phyloP scores from a whole-genome alignment of 2,888 invertebrate genomes.

The Catocala nupta region DNA sequence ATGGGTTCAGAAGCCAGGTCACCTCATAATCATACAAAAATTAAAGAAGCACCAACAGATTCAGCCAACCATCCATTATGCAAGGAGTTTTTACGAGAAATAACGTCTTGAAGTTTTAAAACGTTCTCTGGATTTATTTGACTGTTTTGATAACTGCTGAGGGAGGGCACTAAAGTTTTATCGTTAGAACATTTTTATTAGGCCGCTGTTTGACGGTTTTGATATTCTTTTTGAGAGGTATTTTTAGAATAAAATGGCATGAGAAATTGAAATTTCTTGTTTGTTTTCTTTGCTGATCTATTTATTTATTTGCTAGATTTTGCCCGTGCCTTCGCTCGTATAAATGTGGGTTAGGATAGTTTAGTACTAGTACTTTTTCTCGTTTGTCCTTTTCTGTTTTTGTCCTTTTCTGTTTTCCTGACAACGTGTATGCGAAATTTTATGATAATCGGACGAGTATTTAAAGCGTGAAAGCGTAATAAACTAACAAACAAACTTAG shows the following conservation, averaged over 20 bases:
- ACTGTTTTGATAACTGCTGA: slow-evolving; percentile 66
- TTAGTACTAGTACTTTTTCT: too few species aligned
- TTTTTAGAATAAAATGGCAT: slow-evolving; percentile 7
- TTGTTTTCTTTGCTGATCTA: not conserved
- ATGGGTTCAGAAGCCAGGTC: not conserved
- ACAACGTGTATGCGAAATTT: too few species aligned
- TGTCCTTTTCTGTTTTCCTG: too few species aligned
- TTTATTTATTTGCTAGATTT: too few species aligned
- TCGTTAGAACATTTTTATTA: slow-evolving; percentile 50
- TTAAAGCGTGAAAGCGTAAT: too few species aligned
- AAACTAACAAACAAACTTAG: too few species aligned
- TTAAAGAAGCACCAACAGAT: slow-evolving; percentile 56
- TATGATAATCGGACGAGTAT: too few species aligned
- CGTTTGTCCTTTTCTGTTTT: too few species aligned
- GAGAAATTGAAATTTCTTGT: not conserved
- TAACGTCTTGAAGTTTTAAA: slow-evolving; percentile 64
- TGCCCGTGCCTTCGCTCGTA: too few species aligned
- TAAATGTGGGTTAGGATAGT: too few species aligned
- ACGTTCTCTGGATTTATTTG: slow-evolving; percentile 65
- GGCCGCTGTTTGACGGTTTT: slow-evolving; percentile 29
- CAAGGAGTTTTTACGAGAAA: slow-evolving; percentile 65
- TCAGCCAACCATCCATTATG: slow-evolving; percentile 62
- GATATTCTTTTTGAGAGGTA: slow-evolving; percentile 8
- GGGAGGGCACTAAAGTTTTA: slow-evolving; percentile 50
- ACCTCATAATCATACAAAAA: slow-evolving; percentile 25